Base-by-base conservation (phyloP, 2,113 vertebrate genomes). In the Pterocles gutturalis region DNA sequence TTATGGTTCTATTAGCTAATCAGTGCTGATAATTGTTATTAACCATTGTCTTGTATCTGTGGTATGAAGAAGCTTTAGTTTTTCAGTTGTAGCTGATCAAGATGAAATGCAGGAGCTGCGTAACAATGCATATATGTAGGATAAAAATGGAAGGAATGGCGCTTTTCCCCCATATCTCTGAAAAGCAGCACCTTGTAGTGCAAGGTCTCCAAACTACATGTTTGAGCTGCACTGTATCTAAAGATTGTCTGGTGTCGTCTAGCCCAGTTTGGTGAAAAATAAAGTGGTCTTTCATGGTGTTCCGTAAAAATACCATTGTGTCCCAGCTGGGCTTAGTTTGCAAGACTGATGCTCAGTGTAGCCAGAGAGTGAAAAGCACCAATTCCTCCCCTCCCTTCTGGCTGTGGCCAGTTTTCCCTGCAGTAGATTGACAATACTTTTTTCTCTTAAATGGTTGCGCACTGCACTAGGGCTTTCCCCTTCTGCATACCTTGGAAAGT, bases 1-100 rank as follows among this genome's bases (percentile, higher is more conserved):
- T 94, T 95, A 46, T 75, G 86, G 49, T 73, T 31, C 1, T 38
- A 84, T 93, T 92, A 93, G 71, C 86, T 90, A 96, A 92, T 82
- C 65, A 38, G 29, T 65, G 65, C 61, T 95, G 77, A 28, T 94
- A 92, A 95, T 79, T 81, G 34, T 73, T 93, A 82, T 33, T 96
- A 92, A 92, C 92, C 61, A 36, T 72, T 83, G 58, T 78, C 82
- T 91, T 95, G 70, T 60, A 89, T 92, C 77, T 61, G 48, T 57
- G 61, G 61, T 54, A 21, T 60, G 80, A 92, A 51, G 71, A 72
- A 78, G 38, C 53, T 79, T 84, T 82, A 89, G 36, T 91, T 92
- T 41, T n/a, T 54, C 58, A 36, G 1, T 69, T 89, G 45, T 95
- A 53, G 55, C 72, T 69, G 24, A 80, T 80, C 0, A 1, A 70